Base-by-base conservation (phyloP, 2,888 invertebrate species). In the Zeuzera pyrina region DNA sequence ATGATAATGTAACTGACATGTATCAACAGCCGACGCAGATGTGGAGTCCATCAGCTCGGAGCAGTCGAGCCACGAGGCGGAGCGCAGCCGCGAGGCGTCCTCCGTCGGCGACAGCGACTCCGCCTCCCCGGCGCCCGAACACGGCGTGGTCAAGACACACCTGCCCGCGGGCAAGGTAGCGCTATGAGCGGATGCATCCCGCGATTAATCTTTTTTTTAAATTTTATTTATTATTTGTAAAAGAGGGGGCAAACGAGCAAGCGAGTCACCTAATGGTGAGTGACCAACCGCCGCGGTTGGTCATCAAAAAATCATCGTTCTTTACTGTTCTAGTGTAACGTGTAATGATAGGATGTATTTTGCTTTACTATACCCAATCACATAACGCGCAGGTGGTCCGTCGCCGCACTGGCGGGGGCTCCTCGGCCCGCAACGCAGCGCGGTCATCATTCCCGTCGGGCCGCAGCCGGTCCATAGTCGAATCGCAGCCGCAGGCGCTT, bases 101-200 rank as follows among this genome's bases (percentile, higher is more conserved):
- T 42, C 63, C 49, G 27, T 85, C 83, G 14, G 77, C 76, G 1
- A 77, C 78, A 2, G 79, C 79, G 45, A 79, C 50, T 87, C 85
- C 30, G 85, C 86, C 21, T 85, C 86, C n/a, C 77, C 87, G 1
- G 78, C 81, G 0, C 59, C 65, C 3, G 88, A 89, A 47, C 86
- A 87, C 31, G 81, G 76, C 29, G 72, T 88, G 30, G 87, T 90
- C 4, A 88, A 87, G 52, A 88, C 89, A 2, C 88, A 89, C 49
- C 58, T 91, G 42, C 88, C 90, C 11, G 87, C 90, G n/a, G 92
- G 90, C 39, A 90, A 91, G 84, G 91, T 90, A 46, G 32, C 13
- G 10, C 10, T 1, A 24, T 24, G 2, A 8, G 3, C 3, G 3
- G 2, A 24, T n/a, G n/a, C n/a, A n/a, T n/a, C n/a, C n/a, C n/a